Evolutionary conservation across 2,888 invertebrate genomes (phyloP).

Genomic region (Selenia dentaria): DNA sequence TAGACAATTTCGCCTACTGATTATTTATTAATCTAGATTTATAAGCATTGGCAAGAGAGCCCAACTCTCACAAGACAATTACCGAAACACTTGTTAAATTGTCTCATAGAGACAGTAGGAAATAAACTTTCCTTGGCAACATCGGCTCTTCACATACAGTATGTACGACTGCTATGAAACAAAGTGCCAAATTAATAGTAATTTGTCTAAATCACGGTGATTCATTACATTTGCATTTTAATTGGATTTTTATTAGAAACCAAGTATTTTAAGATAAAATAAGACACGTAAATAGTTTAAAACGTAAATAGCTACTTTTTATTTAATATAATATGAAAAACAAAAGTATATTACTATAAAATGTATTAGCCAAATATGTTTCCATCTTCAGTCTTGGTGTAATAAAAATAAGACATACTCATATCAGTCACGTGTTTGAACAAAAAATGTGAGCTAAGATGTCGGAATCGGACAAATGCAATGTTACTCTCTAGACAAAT

Average conservation of each 20-base stretch:
- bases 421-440: background rate
- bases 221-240: conserved; percentile 15
- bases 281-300: conserved; percentile 2
- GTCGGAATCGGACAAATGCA: conserved; percentile 9
- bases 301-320: background rate
- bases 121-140: conserved; percentile 69
- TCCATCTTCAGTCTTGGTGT: background rate
- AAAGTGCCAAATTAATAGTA: conserved; percentile 63
- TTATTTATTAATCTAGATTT: conserved; percentile 74
- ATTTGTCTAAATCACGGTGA: conserved; percentile 38
- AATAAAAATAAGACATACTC: conserved; percentile 1
- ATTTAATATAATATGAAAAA: background rate
- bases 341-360: background rate
- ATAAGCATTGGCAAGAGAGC: conserved; percentile 68
- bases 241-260: conserved; percentile 11
- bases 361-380: background rate
- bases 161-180: conserved; percentile 41
- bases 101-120: conserved; percentile 62
- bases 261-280: conserved; percentile 1
- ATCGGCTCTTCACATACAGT: conserved; percentile 44
- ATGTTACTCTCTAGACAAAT: conserved; percentile 14
- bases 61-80: conserved; percentile 58
- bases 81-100: conserved; percentile 67
- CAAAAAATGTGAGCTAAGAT: conserved; percentile 2
- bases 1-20: conserved; percentile 53